Evolutionary conservation across 2,888 invertebrate species (phyloP).

Genomic region (Tromatobia lineatoria): DNA sequence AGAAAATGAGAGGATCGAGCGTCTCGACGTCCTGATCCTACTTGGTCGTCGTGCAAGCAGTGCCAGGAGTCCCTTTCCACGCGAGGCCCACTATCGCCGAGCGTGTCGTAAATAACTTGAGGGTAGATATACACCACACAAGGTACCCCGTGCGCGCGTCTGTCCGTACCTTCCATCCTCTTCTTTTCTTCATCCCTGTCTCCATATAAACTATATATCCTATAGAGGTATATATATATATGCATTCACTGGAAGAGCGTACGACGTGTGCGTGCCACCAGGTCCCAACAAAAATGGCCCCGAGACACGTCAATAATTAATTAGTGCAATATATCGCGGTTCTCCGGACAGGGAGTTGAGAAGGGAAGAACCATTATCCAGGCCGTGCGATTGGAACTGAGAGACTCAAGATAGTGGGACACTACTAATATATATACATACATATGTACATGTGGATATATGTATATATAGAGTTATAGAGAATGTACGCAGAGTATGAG

Average conservation of each 20-base stretch:
- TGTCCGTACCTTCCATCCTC: conserved; percentile 37
- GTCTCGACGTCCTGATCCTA: conserved; percentile 38
- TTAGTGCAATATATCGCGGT: conserved; percentile 81
- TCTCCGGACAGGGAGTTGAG: conserved; percentile 19
- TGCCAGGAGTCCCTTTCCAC: conserved; percentile 72
- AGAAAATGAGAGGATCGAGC: neutral
- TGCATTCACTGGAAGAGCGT: conserved; percentile 11
- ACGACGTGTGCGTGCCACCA: conserved; percentile 59
- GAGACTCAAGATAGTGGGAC: conserved; percentile 37
- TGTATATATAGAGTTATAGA: neutral
- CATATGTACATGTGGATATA: neutral
- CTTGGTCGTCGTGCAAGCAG: conserved; percentile 63
- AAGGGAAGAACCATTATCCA: conserved; percentile 30
- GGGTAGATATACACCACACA: conserved; percentile 72
- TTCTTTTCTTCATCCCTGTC: conserved; percentile 10
- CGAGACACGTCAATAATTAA: conserved; percentile 82
- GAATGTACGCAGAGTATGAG: neutral
- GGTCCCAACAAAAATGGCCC: conserved; percentile 77
- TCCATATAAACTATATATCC: neutral
- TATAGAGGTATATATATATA: conserved; percentile 18
- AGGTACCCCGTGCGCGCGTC: conserved; percentile 60
- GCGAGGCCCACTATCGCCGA: conserved; percentile 73
- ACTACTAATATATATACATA: conserved; percentile 6
- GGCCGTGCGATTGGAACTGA: conserved; percentile 20
- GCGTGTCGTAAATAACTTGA: conserved; percentile 75